phyloP scores from a whole-genome alignment of 2,113 vertebrate genomes.

The Aptenodytes forsteri region DNA sequence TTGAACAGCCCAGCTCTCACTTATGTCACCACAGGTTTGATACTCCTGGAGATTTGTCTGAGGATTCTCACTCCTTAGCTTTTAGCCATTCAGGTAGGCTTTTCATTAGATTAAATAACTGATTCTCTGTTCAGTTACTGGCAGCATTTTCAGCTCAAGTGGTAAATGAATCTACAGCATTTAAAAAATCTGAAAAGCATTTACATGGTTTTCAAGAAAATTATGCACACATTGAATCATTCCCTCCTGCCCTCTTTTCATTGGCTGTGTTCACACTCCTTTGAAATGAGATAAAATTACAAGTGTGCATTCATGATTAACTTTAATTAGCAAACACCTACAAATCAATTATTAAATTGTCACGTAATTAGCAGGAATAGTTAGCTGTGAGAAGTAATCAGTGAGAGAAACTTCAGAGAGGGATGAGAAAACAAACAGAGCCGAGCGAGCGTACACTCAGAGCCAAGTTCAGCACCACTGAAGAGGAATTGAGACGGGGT shows the following conservation, averaged over 20 bases:
- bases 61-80: neutral
- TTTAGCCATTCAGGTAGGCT: neutral
- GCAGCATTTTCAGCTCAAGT: neutral
- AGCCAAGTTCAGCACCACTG: neutral
- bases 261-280: neutral
- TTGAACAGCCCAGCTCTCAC: neutral
- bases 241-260: neutral
- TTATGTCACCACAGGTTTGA: neutral
- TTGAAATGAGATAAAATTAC: conserved; percentile 27
- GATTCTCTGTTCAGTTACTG: neutral
- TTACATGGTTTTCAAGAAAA: neutral
- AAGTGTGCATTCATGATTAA: conserved; percentile 14
- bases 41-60: neutral
- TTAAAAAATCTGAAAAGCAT: neutral
- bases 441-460: accelerated
- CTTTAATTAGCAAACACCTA: conserved; percentile 42
- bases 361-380: conserved; percentile 20
- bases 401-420: neutral
- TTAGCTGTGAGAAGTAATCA: neutral
- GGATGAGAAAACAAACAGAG: neutral
- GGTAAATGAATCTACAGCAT: neutral
- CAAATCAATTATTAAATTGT: conserved; percentile 28
- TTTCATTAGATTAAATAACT: neutral
- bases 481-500: neutral
- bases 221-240: neutral